Base-by-base conservation (phyloP, 2,797 vertebrate genomes). In the Poecilia velifera region DNA sequence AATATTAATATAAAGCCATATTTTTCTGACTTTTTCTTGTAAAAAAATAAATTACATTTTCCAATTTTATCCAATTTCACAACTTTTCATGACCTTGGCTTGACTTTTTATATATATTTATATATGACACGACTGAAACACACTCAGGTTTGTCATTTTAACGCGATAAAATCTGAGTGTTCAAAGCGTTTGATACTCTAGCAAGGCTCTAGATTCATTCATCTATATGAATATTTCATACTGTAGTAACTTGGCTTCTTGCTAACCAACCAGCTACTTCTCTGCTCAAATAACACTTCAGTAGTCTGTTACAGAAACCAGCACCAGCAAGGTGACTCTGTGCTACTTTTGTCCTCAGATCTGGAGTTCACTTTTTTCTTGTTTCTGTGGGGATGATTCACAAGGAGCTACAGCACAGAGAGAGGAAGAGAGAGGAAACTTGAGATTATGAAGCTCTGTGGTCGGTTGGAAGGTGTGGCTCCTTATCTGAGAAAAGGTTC, bases 231-330 rank as follows among this genome's bases (percentile, higher is more conserved):
- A 73, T 46, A 45, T 18, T 81, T 76, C 47, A 82, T 86, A 88
- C 82, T 82, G 83, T 82, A 70, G 75, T 41, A 76, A 34, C 76
- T 85, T 72, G 77, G 68, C 74, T 84, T 31, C 68, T 85, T 76
- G 72, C 82, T 73, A 84, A 76, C 87, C 87, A 90, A 88, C 91
- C 90, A 91, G 78, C 76, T 88, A 57, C 86, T 85, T 86, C 79
- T 86, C 85, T 72, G 59, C 76, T 84, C 81, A 57, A 73, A 85
- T 82, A 73, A 72, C 79, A 78, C 80, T 76, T 72, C 53, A 62
- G 3, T 76, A n/a, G 10, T 64, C 77, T 84, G 18, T 73, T 45
- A 53, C 80, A 83, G 78, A 82, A 73, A 57, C 74, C 74, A 62
- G 51, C 76, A 73, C 39, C 84, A 81, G 78, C 73, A 81, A 84